A percentile compares a stretch with the other conserved stretches of the same genome.
Evolutionary conservation across 1,140 invertebrate species (phyloP).

Genomic region (Dreissena rostriformis): DNA sequence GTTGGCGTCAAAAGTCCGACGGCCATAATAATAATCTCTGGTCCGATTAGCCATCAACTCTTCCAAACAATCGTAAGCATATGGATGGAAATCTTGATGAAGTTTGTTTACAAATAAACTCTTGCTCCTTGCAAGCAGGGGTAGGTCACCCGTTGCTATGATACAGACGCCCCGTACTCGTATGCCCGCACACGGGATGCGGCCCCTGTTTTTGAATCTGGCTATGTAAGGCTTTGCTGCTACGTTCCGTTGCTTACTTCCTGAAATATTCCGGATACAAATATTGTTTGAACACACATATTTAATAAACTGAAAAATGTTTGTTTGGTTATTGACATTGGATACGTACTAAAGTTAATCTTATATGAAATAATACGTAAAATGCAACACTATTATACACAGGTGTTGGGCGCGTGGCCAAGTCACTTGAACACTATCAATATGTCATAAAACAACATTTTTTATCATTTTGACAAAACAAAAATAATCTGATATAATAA

Average conservation of each 20-base stretch:
- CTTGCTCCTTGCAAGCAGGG: conserved; percentile 6
- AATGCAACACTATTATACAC: too few species aligned
- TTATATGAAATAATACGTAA: too few species aligned
- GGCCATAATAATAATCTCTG: background rate
- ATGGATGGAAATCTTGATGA: conserved; percentile 53
- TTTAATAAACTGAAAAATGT: too few species aligned
- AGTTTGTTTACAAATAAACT: conserved; percentile 68
- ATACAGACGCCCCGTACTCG: conserved; percentile 52
- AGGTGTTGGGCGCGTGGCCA: too few species aligned
- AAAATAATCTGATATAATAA: too few species aligned
- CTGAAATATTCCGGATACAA: conserved; percentile 31
- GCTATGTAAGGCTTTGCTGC: conserved; percentile 19
- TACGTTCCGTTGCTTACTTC: background rate
- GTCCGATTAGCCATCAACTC: conserved; percentile 40
- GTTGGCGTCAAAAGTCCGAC: background rate
- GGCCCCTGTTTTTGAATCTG: conserved; percentile 29
- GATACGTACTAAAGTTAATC: too few species aligned
- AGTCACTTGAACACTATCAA: too few species aligned
- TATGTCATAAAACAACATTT: too few species aligned
- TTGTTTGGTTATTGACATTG: too few species aligned
- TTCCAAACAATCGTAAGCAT: conserved; percentile 66
- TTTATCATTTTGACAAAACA: too few species aligned
- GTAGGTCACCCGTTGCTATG: conserved; percentile 50
- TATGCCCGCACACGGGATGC: conserved; percentile 36
- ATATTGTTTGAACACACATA: too few species aligned